These are phyloP conservation scores for Girardinus metallicus DNA, from an alignment of 2,797 vertebrate genomes.

Conservation along the genomic window DNA sequence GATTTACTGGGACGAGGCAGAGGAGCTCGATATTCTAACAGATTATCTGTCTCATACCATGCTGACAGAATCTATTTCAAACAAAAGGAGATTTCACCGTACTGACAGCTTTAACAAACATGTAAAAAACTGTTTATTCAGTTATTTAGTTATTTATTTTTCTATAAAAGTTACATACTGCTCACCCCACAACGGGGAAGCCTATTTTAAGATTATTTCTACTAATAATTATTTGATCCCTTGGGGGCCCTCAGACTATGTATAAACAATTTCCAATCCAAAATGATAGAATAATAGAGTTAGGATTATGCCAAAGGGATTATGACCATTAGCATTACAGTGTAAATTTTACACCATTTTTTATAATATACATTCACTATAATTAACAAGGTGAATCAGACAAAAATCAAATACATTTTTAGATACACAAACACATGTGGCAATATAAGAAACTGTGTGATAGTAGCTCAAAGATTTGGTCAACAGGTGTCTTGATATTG, in stretches of 20 bases:
- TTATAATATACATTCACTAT: background rate
- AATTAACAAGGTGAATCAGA: background rate
- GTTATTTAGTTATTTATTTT: too few relatives aligned
- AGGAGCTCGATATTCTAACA: too few relatives aligned
- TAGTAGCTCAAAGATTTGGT: conserved; percentile 10
- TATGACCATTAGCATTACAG: background rate
- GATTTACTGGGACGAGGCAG: too few relatives aligned
- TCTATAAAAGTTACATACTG: background rate
- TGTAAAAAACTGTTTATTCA: too few relatives aligned
- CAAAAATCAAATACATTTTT: background rate
- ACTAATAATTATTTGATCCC: background rate
- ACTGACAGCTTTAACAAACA: too few relatives aligned
- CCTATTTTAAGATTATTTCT: background rate
- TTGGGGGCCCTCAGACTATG: background rate
- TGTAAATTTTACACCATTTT: background rate
- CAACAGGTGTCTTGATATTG: conserved; percentile 21
- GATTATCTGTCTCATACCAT: too few relatives aligned
- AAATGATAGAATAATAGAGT: background rate
- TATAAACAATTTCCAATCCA: background rate
- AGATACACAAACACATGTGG: background rate
- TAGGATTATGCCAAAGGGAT: background rate
- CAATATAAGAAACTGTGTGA: background rate
- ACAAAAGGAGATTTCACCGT: too few relatives aligned
- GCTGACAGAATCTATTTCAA: too few relatives aligned
- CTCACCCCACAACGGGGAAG: background rate